Evolutionary conservation across 2,113 vertebrate species (phyloP).

Genomic region (Burhinus bistriatus): DNA sequence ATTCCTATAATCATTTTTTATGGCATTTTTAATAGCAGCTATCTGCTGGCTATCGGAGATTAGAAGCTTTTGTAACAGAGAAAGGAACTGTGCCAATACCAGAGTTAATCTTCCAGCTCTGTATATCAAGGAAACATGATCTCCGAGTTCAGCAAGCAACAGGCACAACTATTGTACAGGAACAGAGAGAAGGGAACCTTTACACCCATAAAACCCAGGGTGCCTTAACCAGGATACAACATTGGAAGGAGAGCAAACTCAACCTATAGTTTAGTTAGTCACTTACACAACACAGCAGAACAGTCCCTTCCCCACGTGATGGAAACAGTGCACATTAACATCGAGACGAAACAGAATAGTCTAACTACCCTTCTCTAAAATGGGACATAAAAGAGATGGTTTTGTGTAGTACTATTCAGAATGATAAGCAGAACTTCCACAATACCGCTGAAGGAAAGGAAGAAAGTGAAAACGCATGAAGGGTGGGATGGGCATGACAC

Average conservation of each 20-base stretch:
- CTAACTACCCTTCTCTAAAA: not conserved
- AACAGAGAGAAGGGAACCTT: not conserved
- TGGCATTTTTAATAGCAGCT: not conserved
- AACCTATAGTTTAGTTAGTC: not conserved
- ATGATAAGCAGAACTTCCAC: not conserved
- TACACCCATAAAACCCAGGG: not conserved
- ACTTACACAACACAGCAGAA: rapidly evolving
- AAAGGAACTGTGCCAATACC: not conserved
- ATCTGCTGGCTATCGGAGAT: not conserved
- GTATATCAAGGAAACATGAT: not conserved
- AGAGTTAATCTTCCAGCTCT: not conserved
- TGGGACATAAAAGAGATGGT: not conserved
- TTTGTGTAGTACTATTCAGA: not conserved
- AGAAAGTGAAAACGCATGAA: not conserved
- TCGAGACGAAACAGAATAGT: not conserved
- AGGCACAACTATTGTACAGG: not conserved
- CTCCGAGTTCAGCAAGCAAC: not conserved
- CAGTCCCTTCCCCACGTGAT: not conserved
- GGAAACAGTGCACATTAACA: not conserved
- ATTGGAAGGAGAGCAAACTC: not conserved
- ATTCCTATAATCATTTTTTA: not conserved
- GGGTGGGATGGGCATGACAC: rapidly evolving
- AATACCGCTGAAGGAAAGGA: not conserved
- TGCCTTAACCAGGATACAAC: not conserved
- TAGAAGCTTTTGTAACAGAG: not conserved